phyloP scores from a whole-genome alignment of 2,888 invertebrate genomes.

The Mallateleia sp. region DNA sequence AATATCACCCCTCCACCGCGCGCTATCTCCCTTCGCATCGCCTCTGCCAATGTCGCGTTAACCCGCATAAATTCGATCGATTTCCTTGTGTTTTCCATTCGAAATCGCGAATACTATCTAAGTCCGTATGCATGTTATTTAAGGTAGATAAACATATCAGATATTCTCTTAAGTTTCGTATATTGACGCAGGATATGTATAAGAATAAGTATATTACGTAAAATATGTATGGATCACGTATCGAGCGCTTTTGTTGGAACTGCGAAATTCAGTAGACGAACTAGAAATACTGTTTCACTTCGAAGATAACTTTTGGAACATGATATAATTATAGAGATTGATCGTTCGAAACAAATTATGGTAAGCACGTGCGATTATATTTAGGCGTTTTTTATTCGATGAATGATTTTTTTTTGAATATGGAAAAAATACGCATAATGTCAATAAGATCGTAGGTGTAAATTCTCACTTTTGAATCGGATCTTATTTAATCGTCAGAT shows the following conservation, averaged over 20 bases:
- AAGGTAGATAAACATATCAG: constrained; percentile 58
- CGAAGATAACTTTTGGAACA: not conserved
- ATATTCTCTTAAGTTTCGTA: constrained; percentile 41
- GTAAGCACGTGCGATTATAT: not conserved
- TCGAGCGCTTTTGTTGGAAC: constrained; percentile 19
- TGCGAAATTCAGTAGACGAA: not conserved
- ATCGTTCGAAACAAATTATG: too few relatives aligned
- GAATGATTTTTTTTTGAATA: too few relatives aligned
- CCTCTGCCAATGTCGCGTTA: constrained; percentile 48
- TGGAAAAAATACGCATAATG: too few relatives aligned
- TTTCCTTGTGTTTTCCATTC: constrained; percentile 47
- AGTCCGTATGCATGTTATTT: constrained; percentile 49
- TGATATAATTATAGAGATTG: too few relatives aligned
- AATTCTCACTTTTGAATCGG: not conserved
- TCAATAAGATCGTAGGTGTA: not conserved
- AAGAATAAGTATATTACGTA: constrained; percentile 43
- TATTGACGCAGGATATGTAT: constrained; percentile 45
- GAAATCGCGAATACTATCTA: constrained; percentile 34
- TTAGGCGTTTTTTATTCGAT: too few relatives aligned
- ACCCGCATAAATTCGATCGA: constrained; percentile 67
- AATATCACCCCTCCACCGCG: constrained; percentile 49
- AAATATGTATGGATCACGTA: constrained; percentile 33
- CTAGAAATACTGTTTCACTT: not conserved
- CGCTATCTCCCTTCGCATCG: constrained; percentile 45
- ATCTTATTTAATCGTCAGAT: not conserved